These are phyloP conservation scores for Brachyrhaphis roseni DNA, from an alignment of 2,797 vertebrate species.

Conservation along the genomic window DNA sequence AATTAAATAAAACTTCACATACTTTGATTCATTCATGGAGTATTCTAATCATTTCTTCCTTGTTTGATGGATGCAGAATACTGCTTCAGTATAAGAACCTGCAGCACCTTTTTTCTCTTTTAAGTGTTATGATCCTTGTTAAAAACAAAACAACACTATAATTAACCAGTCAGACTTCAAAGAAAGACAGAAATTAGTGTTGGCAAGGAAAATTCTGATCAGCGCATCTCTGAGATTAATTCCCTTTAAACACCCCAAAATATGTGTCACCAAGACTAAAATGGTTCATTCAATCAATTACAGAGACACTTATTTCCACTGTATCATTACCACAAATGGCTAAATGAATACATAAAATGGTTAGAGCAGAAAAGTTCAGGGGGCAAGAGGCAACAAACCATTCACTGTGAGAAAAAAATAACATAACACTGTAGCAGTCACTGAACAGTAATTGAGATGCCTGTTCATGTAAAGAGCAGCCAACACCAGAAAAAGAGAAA, in stretches of 20 bases:
- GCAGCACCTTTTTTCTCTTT: neutral
- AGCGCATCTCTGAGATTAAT: neutral
- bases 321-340: neutral
- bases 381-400: slow-evolving; percentile 17
- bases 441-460: slow-evolving; percentile 45
- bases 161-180: neutral
- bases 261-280: neutral
- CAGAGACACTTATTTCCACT: neutral
- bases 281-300: neutral
- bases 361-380: slow-evolving; percentile 7
- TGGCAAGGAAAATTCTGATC: neutral
- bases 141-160: neutral
- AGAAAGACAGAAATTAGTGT: neutral
- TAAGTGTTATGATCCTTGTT: neutral
- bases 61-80: neutral
- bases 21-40: neutral
- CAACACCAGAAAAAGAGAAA: slow-evolving; percentile 45
- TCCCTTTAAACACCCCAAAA: neutral
- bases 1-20: neutral
- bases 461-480: slow-evolving; percentile 55
- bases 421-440: slow-evolving; percentile 30
- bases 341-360: slow-evolving; percentile 13
- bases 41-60: neutral
- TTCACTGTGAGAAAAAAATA: slow-evolving; percentile 19
- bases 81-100: neutral